Conservation (phyloP, 2,797 vertebrate genomes). For the Labeo calbasu region DNA sequence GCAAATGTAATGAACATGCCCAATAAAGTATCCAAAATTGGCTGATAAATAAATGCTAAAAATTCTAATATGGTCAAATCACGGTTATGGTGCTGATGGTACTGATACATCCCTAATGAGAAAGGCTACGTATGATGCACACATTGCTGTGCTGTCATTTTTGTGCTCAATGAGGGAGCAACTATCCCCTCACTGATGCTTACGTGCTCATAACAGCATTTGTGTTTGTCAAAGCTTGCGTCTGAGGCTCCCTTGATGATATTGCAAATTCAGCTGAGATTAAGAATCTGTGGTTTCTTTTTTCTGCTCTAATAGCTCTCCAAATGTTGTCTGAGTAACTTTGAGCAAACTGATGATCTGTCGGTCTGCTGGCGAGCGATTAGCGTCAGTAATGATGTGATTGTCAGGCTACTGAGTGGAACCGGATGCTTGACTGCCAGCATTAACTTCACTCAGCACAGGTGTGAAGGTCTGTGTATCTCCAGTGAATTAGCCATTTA, state of each 20-base stretch:
- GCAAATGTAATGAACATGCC: neutral
- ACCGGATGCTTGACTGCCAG: conserved; percentile 47
- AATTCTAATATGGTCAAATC: neutral
- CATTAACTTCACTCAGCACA: conserved; percentile 37
- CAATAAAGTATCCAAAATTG: neutral
- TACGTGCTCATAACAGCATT: conserved; percentile 50
- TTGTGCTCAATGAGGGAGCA: conserved; percentile 22
- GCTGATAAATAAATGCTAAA: neutral
- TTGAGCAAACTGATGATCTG: conserved; percentile 33
- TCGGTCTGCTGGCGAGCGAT: conserved; percentile 38
- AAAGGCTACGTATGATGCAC: neutral
- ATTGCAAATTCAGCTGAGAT: conserved; percentile 18
- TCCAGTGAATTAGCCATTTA: conserved; percentile 21
- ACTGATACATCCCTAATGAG: neutral
- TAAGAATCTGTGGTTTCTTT: neutral
- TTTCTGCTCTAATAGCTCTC: conserved; percentile 38
- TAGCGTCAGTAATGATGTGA: conserved; percentile 47
- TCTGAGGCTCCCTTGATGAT: conserved; percentile 58
- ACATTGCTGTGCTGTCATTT: conserved; percentile 27
- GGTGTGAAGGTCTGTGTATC: conserved; percentile 30
- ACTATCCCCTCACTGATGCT: conserved; percentile 26
- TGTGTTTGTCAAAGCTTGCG: conserved; percentile 60
- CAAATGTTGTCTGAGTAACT: conserved; percentile 44
- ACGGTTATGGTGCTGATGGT: neutral
- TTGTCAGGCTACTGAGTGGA: conserved; percentile 42